Base-by-base conservation (phyloP, 2,113 vertebrate species). In the Gymnorhina tibicen region DNA sequence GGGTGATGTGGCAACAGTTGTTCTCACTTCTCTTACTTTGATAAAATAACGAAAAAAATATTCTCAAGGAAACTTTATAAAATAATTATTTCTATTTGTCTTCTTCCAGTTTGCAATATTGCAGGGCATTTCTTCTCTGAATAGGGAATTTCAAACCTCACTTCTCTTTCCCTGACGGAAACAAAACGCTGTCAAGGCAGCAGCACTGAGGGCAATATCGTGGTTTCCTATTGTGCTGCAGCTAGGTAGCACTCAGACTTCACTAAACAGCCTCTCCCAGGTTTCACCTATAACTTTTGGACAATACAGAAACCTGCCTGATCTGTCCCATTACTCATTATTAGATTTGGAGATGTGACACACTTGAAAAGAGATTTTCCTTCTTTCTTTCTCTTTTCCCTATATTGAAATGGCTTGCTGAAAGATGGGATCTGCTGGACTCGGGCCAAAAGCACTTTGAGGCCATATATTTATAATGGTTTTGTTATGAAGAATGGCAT, bases 401-500 rank as follows among this genome's bases (percentile, higher is more conserved):
- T 62, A 5, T 67, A 67, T 64, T 91, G 89, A 92, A 97, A 84
- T 67, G n/a, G 15, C 68, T 91, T 80, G 79, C 59, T 92, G 89
- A 95, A 87, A 87, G 89, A 95, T 63, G 47, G 83, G 73, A 72
- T 94, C n/a, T 19, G 16, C 44, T 96, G 93, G 92, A 83, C 32
- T 59, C 1, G 1, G 56, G 85, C 95, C 97, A 97, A 78, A 91
- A 94, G 91, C 93, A 96, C 92, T 97, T 89, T 93, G 82, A 76
- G 79, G 63, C 79, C 90, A 70, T 89, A 91, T 89, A 95, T 96
- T 94, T 95, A 76, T 92, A 90, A 95, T 87, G 60, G 83, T 30
- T 96, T 97, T 92, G 68, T 95, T 96, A 94, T 67, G 76, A 95
- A 85, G 91, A 92, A 89, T 80, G 91, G 52, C 92, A 89, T 97